A percentile compares a stretch with the other conserved stretches of the same genome.
phyloP scores from a whole-genome alignment of 1,140 invertebrate species.

The Matsumurasca onukii region DNA sequence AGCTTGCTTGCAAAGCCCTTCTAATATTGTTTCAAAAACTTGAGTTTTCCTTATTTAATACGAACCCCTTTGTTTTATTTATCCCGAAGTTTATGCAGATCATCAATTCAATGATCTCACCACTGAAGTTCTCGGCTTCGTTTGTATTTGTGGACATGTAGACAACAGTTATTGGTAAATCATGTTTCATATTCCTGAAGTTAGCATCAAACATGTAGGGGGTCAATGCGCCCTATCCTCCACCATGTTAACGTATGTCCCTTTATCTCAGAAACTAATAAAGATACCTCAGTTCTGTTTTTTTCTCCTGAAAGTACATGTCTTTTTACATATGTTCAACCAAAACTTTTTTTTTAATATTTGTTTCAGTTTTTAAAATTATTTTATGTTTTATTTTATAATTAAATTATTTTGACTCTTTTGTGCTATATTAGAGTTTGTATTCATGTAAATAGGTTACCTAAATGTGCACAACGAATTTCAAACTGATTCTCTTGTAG shows the following conservation, averaged over 20 bases:
- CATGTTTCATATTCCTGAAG: no score
- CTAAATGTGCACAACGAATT: background rate
- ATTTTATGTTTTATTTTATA: background rate
- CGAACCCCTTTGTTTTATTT: no score
- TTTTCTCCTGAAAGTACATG: background rate
- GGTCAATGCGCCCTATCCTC: background rate
- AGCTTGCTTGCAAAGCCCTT: no score
- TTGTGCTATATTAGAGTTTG: background rate
- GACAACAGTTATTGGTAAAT: no score
- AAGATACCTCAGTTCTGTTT: background rate
- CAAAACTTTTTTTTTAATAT: background rate
- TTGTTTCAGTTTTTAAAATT: background rate
- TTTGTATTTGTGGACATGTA: no score
- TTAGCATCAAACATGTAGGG: no score
- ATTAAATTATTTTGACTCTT: background rate
- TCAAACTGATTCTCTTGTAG: background rate
- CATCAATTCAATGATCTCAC: no score
- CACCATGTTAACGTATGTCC: conserved; percentile 15
- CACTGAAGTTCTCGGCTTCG: no score
- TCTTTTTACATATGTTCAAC: background rate
- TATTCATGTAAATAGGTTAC: background rate
- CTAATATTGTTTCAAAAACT: no score
- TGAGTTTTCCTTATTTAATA: no score
- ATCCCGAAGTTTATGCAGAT: no score
- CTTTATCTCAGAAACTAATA: conserved; percentile 9